phyloP scores from a whole-genome alignment of 1,140 invertebrate genomes.

The Drosophila funebris region DNA sequence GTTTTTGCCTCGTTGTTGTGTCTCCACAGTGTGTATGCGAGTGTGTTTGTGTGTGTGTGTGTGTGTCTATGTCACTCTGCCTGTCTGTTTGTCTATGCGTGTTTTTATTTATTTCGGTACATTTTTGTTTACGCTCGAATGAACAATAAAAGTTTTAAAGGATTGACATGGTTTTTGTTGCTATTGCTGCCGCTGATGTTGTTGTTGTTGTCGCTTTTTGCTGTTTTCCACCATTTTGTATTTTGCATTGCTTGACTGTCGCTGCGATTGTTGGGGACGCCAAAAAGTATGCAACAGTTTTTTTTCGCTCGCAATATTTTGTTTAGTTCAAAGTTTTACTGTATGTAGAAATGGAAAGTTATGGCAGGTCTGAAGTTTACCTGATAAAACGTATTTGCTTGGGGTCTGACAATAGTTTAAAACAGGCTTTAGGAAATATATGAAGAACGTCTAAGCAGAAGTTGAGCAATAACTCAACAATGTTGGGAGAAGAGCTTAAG shows the following conservation, averaged over 20 bases:
- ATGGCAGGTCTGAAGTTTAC: not conserved
- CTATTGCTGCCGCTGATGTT: constrained; percentile 9
- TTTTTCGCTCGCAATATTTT: constrained; percentile 33
- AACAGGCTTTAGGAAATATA: too few species aligned
- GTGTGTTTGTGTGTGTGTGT: constrained; percentile 15
- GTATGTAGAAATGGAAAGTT: not conserved
- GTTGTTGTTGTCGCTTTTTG: constrained; percentile 10
- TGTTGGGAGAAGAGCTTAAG: too few species aligned
- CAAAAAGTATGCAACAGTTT: constrained; percentile 68
- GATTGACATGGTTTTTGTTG: constrained; percentile 57
- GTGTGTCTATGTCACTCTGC: constrained; percentile 7
- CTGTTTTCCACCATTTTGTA: constrained; percentile 58
- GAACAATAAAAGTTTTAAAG: constrained; percentile 76
- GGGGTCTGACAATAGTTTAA: too few species aligned
- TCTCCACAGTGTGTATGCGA: constrained; percentile 16
- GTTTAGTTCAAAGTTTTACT: not conserved
- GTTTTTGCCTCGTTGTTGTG: constrained; percentile 60
- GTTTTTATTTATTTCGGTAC: constrained; percentile 67
- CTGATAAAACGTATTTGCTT: too few species aligned
- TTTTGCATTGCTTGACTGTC: constrained; percentile 21
- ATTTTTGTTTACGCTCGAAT: constrained; percentile 69
- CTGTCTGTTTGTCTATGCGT: constrained; percentile 2
- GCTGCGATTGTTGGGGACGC: constrained; percentile 24
- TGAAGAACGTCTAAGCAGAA: too few species aligned
- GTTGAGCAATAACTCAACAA: too few species aligned